Conservation (phyloP, 2,113 vertebrate genomes). For the Irena cyanogastra region DNA sequence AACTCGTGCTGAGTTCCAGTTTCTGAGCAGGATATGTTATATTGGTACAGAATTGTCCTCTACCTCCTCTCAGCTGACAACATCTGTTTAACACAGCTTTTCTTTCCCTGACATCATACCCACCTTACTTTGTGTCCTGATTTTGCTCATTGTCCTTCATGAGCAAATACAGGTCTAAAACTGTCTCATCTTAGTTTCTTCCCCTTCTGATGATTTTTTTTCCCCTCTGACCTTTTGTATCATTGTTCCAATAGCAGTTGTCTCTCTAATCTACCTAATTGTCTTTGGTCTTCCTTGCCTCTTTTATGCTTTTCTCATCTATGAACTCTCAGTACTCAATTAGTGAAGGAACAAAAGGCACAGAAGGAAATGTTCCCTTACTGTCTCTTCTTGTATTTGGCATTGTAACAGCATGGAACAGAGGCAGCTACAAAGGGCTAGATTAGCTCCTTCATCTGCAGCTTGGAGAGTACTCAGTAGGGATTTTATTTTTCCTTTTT, state of each 20-base stretch:
- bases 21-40: background rate
- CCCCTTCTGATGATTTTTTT: background rate
- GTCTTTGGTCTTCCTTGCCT: constrained; percentile 19
- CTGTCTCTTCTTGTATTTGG: constrained; percentile 44
- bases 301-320: constrained; percentile 20
- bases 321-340: constrained; percentile 35
- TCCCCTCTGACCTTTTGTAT: background rate
- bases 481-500: background rate
- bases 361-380: constrained; percentile 44
- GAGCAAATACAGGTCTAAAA: background rate
- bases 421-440: constrained; percentile 5
- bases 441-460: constrained; percentile 23
- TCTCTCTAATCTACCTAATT: constrained; percentile 56
- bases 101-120: background rate
- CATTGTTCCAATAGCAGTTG: background rate
- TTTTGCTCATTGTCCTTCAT: background rate
- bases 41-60: background rate
- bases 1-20: background rate
- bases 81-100: background rate
- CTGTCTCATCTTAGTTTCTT: background rate
- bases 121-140: background rate
- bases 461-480: background rate
- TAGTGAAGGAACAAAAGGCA: constrained; percentile 25
- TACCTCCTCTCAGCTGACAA: background rate
- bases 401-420: background rate